Evolutionary conservation across 2,797 vertebrate species (phyloP), one percentile per base, ranked within the genome.

Genomic region (Hozukius guyotensis): DNA sequence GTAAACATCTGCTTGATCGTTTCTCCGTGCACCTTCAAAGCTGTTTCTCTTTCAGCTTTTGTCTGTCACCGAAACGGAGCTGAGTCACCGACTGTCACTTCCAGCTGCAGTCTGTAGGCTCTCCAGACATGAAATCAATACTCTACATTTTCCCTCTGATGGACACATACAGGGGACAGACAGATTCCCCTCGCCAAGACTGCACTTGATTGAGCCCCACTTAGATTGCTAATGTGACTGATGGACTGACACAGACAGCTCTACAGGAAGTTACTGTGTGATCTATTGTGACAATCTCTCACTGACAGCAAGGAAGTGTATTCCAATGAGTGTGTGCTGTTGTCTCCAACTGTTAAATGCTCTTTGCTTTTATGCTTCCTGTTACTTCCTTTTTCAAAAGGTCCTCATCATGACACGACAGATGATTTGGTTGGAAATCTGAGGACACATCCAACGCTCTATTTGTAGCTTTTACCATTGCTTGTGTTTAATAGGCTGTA

Each of bases 121-220:
- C 84, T 77, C 62, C 68, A 85, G 95, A 95, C 94, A 86, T 89
- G 82, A 95, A 96, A 96, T 96, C 95, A 93, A 96, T 96, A 94
- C 80, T 66, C 83, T 87, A 83, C 89, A 88, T 95, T 95, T 94
- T 94, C 86, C 88, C 80, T 85, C 86, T 96, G 95, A 94, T 95
- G 91, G 95, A 94, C 93, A 92, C 89, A 90, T 92, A 88, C 85
- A 81, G 89, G 66, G 84, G 86, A 90, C 87, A 87, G 92, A 92
- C 80, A 88, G 83, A 92, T 82, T 85, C 83, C 71, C 82, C 82
- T 81, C 42, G 81, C 53, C 86, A 76, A 75, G 90, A 93, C 93
- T 90, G 87, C 87, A 89, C 85, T 94, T 94, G 93, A 95, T 94
- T 91, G 92, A 93, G 91, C 72, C 49, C 88, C 89, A 92, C 88